These are phyloP conservation scores for Gambusia affinis DNA, from an alignment of 2,113 vertebrate genomes.

Conservation along the genomic window DNA sequence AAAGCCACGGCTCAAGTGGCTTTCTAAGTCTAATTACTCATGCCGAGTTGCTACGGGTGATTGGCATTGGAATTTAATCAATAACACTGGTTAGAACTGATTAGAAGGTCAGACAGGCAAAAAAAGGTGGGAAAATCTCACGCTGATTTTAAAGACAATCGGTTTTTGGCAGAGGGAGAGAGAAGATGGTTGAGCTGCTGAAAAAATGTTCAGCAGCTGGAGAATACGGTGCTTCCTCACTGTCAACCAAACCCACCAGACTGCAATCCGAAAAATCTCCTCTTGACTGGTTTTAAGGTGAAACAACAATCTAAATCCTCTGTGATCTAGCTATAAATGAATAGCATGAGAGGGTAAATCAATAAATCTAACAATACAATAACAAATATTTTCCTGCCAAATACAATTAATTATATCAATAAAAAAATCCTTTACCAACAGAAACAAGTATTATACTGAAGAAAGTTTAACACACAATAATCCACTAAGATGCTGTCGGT, in stretches of 20 bases:
- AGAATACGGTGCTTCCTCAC: too few relatives aligned
- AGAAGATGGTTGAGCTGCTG: slow-evolving; percentile 15
- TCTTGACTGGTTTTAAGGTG: too few relatives aligned
- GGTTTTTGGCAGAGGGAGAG: slow-evolving; percentile 15
- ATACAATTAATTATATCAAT: not conserved
- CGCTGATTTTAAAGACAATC: not conserved
- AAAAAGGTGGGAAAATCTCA: not conserved
- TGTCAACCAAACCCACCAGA: too few relatives aligned
- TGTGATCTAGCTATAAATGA: too few relatives aligned
- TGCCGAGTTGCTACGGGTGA: not conserved
- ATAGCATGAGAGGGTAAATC: not conserved
- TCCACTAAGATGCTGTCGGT: not conserved
- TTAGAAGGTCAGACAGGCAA: slow-evolving; percentile 12
- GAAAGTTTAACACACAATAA: not conserved
- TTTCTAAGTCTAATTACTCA: not conserved
- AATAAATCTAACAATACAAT: not conserved
- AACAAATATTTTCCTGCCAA: not conserved
- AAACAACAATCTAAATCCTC: too few relatives aligned
- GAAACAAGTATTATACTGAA: not conserved
- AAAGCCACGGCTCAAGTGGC: not conserved
- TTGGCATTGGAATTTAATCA: slow-evolving; percentile 31
- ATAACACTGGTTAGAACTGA: slow-evolving; percentile 34
- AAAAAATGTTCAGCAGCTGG: too few relatives aligned
- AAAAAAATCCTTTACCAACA: not conserved
- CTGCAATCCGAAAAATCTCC: too few relatives aligned